phyloP scores from a whole-genome alignment of 2,797 vertebrate species.

The Girardinus metallicus region DNA sequence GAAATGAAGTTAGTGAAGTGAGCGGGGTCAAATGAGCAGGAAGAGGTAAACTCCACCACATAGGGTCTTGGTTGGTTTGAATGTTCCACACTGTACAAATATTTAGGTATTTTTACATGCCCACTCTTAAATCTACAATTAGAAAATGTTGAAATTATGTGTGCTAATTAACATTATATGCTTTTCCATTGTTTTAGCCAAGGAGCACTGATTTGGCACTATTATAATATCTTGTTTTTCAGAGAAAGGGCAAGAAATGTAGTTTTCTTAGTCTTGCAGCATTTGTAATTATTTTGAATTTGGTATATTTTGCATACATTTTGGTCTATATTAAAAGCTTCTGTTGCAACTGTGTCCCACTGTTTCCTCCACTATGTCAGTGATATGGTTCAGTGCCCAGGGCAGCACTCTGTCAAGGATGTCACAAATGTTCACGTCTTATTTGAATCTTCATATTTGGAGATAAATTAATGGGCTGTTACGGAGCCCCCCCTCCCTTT shows the following conservation, averaged over 20 bases:
- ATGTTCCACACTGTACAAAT: neutral
- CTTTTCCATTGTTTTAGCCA: neutral
- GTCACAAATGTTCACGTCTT: neutral
- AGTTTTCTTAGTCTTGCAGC: neutral
- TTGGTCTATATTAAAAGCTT: neutral
- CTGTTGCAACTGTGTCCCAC: neutral
- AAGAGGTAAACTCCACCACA: slow-evolving; percentile 64
- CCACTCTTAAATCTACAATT: neutral
- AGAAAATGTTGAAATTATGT: neutral
- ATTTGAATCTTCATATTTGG: neutral
- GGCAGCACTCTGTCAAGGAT: neutral
- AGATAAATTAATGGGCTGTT: neutral
- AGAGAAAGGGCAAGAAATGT: neutral
- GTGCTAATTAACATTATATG: neutral
- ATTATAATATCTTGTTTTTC: neutral
- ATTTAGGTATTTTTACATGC: neutral
- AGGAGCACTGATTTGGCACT: neutral
- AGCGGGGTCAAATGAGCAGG: slow-evolving; percentile 79
- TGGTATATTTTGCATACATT: neutral
- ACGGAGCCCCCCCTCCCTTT: neutral
- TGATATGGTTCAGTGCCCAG: neutral
- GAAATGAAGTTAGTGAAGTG: slow-evolving; percentile 86
- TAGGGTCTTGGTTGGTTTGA: slow-evolving; percentile 60
- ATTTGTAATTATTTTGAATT: neutral
- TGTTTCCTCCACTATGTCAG: neutral